A percentile compares a stretch with the other conserved stretches of the same genome.
Evolutionary conservation across 2,888 invertebrate species (phyloP).

Genomic region (Perdita meconis): DNA sequence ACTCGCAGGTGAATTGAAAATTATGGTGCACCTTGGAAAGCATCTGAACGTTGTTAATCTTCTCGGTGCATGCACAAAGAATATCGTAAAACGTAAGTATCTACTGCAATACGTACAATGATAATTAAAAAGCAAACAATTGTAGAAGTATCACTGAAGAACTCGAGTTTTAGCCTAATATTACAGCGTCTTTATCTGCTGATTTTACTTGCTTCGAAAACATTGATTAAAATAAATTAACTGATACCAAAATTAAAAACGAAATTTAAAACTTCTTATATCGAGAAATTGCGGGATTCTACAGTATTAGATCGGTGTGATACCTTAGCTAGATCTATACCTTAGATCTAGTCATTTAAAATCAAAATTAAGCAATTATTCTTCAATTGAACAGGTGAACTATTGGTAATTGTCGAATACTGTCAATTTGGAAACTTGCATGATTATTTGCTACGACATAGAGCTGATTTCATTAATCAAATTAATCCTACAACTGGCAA

Average conservation of each 20-base stretch:
- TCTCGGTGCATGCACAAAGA: constrained; percentile 96
- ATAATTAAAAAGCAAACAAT: no score
- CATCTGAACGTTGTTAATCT: constrained; percentile 98
- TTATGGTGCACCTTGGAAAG: constrained; percentile 97
- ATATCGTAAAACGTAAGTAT: constrained; percentile 92
- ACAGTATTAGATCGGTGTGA: no score
- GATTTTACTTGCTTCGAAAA: no score
- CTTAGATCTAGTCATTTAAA: no score
- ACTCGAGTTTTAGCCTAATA: no score
- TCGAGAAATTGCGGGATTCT: no score
- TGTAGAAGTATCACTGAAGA: background rate
- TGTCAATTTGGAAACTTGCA: constrained; percentile 97
- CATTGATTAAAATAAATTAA: no score
- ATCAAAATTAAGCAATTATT: background rate
- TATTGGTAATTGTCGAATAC: constrained; percentile 97
- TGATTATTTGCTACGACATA: constrained; percentile 93
- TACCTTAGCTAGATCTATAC: no score
- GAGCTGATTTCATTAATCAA: constrained; percentile 93
- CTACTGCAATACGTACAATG: no score
- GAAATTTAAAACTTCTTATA: no score
- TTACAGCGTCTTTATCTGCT: background rate
- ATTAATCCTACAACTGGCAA: constrained; percentile 89
- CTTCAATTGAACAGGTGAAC: constrained; percentile 87
- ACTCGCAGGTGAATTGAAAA: constrained; percentile 96
- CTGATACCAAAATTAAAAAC: no score